Conservation (phyloP, 1,140 invertebrate species). For the Calycopis cecrops region DNA sequence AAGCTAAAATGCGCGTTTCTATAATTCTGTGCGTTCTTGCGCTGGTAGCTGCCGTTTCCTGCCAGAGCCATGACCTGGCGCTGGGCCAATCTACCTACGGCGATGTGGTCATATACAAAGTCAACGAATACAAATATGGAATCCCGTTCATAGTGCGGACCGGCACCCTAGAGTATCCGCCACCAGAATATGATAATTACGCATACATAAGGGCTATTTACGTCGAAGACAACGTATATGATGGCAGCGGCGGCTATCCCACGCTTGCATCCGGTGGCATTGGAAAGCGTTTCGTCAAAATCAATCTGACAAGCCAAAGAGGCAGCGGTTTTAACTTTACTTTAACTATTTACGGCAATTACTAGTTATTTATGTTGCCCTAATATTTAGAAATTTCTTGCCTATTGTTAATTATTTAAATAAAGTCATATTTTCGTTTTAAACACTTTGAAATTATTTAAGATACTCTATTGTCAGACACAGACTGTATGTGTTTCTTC, state of each 20-base stretch:
- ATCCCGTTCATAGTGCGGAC: constrained; percentile 55
- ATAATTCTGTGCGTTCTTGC: constrained; percentile 38
- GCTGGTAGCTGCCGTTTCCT: constrained; percentile 31
- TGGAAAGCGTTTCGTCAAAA: constrained; percentile 56
- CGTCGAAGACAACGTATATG: constrained; percentile 73
- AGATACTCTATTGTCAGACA: too few species aligned
- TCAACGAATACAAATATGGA: constrained; percentile 59
- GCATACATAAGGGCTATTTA: constrained; percentile 65
- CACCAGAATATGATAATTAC: constrained; percentile 49
- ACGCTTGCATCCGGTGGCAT: constrained; percentile 60
- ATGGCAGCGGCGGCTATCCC: constrained; percentile 76
- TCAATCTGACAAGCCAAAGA: constrained; percentile 69
- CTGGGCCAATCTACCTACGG: constrained; percentile 52
- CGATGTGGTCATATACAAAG: constrained; percentile 52
- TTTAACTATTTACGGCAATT: constrained; percentile 68
- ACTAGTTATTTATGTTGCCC: constrained; percentile 27
- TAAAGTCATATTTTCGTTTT: constrained; percentile 1
- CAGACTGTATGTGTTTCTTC: too few species aligned
- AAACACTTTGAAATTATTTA: too few species aligned
- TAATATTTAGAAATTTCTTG: neutral
- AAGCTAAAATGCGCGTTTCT: constrained; percentile 49
- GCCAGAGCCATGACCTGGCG: constrained; percentile 54
- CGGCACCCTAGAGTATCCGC: constrained; percentile 52
- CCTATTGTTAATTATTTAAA: constrained; percentile 9
- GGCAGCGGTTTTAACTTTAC: constrained; percentile 65